Evolutionary conservation across 2,888 invertebrate species (phyloP).

Genomic region (Eupithecia subfuscata): DNA sequence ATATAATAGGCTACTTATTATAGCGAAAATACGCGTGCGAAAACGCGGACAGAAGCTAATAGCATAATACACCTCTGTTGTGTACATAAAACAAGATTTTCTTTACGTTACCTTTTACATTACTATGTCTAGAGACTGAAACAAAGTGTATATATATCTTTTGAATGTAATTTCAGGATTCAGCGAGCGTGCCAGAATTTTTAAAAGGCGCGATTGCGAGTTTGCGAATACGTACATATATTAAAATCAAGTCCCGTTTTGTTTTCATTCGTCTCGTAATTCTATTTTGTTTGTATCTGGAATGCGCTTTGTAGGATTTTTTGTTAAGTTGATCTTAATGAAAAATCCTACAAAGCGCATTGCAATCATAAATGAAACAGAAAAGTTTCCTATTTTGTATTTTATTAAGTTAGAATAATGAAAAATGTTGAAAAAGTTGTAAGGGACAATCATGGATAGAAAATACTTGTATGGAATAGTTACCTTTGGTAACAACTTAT

Average conservation of each 20-base stretch:
- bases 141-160: slow-evolving; percentile 48
- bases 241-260: slow-evolving; percentile 60
- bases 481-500: too few relatives aligned
- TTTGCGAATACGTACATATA: slow-evolving; percentile 43
- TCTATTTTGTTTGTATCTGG: slow-evolving; percentile 65
- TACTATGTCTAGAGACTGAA: neutral
- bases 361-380: neutral
- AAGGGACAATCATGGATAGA: neutral
- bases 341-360: too few relatives aligned
- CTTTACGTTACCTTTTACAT: neutral
- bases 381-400: neutral
- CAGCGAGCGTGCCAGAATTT: slow-evolving; percentile 65
- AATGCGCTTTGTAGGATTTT: slow-evolving; percentile 59
- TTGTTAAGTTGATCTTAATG: slow-evolving; percentile 1
- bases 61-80: neutral
- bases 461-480: too few relatives aligned
- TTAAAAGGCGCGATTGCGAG: slow-evolving; percentile 54
- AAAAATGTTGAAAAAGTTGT: neutral
- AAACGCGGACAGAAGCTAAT: too few relatives aligned
- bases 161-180: slow-evolving; percentile 66
- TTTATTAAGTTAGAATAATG: neutral
- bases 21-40: too few relatives aligned
- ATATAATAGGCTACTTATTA: too few relatives aligned
- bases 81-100: neutral
- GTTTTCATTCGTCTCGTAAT: slow-evolving; percentile 78